Evolutionary conservation across 35 echinoderm and acorn worm species (phyloP), one percentile per base, ranked within the genome.

Genomic region (Amphiura filiformis): DNA sequence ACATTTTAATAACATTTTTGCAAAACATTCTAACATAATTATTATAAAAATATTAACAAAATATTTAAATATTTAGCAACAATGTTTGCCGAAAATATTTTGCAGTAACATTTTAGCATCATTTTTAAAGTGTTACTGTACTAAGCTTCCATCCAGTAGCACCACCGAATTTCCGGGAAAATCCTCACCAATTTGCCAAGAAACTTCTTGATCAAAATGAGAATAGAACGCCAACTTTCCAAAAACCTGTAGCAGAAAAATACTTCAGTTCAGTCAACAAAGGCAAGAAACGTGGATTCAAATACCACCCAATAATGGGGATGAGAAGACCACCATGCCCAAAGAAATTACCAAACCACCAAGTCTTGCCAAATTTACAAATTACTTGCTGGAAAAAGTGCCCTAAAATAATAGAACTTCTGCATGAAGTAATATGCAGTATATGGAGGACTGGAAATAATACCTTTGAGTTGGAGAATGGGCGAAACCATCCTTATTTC

Each of bases 271-370:
- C 26, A 11, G 26, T 70, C 61, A 70, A 70, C 61, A 70, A 70
- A 13, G 61, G 26, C 26, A 70, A 70, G 26, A 70, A 70, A 23
- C 61, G 61, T 70, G 28, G 26, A 2, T 70, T 4, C 7, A 70
- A 70, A 70, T 70, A 70, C 26, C 61, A 70, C 61, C 61, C 61
- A 3, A 2, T 70, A 23, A 70, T 13, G 26, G 61, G 28, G 26
- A 70, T 70, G 61, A 70, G 17, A 70, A 70, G 61, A 70, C 61
- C 61, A 70, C 61, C 61, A 70, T 70, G 61, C 26, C 61, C 61
- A n/a, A 70, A 70, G 61, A 70, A 70, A n/a, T 13, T 70, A 70
- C 61, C 61, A 70, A 70, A 70, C 61, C 61, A 70, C 61, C 61
- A 70, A 18, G 28, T 17, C 61, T 70, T 5, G 26, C 61, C 26